phyloP scores from a whole-genome alignment of 2,888 invertebrate genomes.

The Noctua janthe region DNA sequence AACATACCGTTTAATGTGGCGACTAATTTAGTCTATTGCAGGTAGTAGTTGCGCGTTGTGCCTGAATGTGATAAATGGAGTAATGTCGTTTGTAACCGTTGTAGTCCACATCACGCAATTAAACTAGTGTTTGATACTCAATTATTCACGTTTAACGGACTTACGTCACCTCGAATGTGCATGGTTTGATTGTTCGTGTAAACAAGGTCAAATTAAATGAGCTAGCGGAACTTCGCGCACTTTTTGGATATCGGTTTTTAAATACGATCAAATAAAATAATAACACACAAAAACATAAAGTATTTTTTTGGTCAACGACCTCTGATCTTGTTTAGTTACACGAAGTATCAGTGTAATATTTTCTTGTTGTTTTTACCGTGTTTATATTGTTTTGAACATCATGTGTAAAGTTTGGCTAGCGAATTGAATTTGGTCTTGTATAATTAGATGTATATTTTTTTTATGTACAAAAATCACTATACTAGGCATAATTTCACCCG shows the following conservation, averaged over 20 bases:
- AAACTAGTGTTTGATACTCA: slow-evolving; percentile 33
- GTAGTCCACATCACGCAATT: slow-evolving; percentile 28
- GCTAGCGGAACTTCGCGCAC: neutral
- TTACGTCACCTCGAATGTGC: neutral
- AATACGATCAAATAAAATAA: neutral
- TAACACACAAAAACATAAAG: neutral
- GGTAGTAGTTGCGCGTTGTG: slow-evolving; percentile 3
- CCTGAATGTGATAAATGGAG: slow-evolving; percentile 20
- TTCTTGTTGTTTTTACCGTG: neutral
- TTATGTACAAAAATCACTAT: neutral
- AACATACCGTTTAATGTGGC: slow-evolving; percentile 13
- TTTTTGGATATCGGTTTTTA: neutral
- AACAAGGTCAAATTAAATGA: neutral
- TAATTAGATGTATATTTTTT: neutral
- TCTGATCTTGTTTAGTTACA: neutral
- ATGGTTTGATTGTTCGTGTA: slow-evolving; percentile 6
- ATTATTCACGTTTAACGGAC: slow-evolving; percentile 37
- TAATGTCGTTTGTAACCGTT: slow-evolving; percentile 32
- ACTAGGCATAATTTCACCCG: neutral
- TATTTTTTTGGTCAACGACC: neutral
- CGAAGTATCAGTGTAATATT: neutral
- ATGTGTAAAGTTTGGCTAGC: neutral
- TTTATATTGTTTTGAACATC: neutral
- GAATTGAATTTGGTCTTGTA: neutral
- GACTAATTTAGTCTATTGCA: slow-evolving; percentile 24